Conservation (phyloP, 2,797 vertebrate genomes). For the Aeoliscus strigatus region DNA sequence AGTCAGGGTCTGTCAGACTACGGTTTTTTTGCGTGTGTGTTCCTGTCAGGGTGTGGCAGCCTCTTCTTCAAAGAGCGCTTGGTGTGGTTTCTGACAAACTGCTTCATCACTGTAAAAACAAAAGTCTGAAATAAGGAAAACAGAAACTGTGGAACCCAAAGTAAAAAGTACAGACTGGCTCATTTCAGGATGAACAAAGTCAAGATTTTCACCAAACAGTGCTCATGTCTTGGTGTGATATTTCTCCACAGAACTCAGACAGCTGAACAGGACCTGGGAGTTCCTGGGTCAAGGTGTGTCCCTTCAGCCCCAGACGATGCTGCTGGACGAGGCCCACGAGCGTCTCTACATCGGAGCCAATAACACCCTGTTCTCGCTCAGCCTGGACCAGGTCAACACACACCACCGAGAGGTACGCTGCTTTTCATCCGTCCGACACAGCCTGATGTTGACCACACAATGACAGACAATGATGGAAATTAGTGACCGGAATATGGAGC, state of each 20-base stretch:
- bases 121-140: neutral
- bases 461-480: no score
- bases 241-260: constrained; percentile 83
- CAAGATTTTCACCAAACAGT: neutral
- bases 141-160: no score
- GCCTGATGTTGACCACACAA: no score
- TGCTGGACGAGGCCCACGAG: constrained; percentile 91
- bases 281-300: constrained; percentile 82
- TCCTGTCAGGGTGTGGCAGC: no score
- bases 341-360: constrained; percentile 91
- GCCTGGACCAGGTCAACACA: constrained; percentile 83
- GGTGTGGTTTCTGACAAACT: no score
- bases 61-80: no score
- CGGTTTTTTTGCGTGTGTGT: no score
- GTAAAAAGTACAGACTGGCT: no score
- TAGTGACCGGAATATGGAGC: no score
- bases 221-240: constrained; percentile 10
- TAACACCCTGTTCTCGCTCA: constrained; percentile 89
- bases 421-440: constrained; percentile 15
- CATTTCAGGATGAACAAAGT: no score
- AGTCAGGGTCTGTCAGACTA: no score
- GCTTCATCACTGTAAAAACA: no score
- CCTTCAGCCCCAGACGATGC: constrained; percentile 85
- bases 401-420: constrained; percentile 84
- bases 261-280: constrained; percentile 90